Evolutionary conservation across 2,113 vertebrate genomes (phyloP).

Genomic region (Gobiocypris rarus): DNA sequence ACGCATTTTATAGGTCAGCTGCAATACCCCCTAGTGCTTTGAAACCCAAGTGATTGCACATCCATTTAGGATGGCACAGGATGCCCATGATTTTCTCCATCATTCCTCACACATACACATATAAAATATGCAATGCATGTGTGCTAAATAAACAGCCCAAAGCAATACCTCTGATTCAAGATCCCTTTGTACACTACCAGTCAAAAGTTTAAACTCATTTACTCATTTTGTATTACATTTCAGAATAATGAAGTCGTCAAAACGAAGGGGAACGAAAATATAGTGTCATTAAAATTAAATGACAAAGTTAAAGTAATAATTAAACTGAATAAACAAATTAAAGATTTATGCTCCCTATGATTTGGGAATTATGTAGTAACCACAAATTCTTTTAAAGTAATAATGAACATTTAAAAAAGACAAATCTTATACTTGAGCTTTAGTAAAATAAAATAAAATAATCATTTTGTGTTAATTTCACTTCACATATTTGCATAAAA

Average conservation of each 20-base stretch:
- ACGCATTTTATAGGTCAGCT: background rate
- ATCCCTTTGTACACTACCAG: background rate
- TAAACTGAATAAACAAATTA: background rate
- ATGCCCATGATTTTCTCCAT: background rate
- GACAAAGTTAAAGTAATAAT: too few relatives aligned
- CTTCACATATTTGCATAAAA: too few relatives aligned
- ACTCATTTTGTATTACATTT: background rate
- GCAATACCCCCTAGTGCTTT: background rate
- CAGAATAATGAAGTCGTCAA: too few relatives aligned
- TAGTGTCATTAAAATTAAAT: too few relatives aligned
- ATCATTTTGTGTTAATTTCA: too few relatives aligned
- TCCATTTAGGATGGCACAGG: slow-evolving; percentile 32
- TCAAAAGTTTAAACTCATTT: background rate
- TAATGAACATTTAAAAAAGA: too few relatives aligned
- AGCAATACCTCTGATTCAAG: background rate
- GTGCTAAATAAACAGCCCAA: slow-evolving; percentile 49
- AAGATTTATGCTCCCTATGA: background rate
- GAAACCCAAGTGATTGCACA: slow-evolving; percentile 18
- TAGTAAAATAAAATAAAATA: background rate
- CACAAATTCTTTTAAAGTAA: too few relatives aligned
- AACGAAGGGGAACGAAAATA: too few relatives aligned
- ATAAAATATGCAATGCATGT: slow-evolving; percentile 47
- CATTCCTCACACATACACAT: slow-evolving; percentile 57
- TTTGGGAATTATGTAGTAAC: background rate
- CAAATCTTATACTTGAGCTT: background rate